Conservation (phyloP, 2,888 invertebrate species). For the Lumbricus terrestris region DNA sequence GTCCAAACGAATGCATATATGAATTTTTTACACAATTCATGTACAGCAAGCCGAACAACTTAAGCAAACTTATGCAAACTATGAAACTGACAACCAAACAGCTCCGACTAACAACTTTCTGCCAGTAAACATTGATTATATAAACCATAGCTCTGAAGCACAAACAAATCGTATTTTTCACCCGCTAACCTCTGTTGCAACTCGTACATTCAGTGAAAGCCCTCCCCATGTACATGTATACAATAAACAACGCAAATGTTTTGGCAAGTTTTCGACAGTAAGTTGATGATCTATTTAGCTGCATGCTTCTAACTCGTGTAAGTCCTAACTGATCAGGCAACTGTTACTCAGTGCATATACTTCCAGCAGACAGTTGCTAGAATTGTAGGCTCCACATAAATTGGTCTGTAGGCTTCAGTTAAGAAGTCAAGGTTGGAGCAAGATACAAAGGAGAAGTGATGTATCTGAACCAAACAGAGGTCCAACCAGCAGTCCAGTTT, state of each 20-base stretch:
- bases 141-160: neutral
- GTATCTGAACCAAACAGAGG: neutral
- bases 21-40: too few relatives aligned
- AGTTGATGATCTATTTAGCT: conserved; percentile 3
- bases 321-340: neutral
- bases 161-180: too few relatives aligned
- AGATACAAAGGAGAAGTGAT: neutral
- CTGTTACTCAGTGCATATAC: neutral
- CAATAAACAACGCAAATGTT: neutral
- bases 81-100: too few relatives aligned
- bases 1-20: too few relatives aligned
- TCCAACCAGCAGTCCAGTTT: neutral
- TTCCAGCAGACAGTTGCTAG: neutral
- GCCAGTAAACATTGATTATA: neutral
- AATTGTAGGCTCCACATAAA: neutral
- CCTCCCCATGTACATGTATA: neutral
- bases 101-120: neutral
- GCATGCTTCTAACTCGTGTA: neutral
- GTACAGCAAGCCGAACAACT: too few relatives aligned
- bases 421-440: neutral
- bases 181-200: too few relatives aligned
- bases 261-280: neutral
- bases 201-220: too few relatives aligned
- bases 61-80: too few relatives aligned
- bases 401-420: neutral